A percentile compares a stretch with the other conserved stretches of the same genome.
Evolutionary conservation across 2,888 invertebrate species (phyloP).

Genomic region (Patella caerulea): DNA sequence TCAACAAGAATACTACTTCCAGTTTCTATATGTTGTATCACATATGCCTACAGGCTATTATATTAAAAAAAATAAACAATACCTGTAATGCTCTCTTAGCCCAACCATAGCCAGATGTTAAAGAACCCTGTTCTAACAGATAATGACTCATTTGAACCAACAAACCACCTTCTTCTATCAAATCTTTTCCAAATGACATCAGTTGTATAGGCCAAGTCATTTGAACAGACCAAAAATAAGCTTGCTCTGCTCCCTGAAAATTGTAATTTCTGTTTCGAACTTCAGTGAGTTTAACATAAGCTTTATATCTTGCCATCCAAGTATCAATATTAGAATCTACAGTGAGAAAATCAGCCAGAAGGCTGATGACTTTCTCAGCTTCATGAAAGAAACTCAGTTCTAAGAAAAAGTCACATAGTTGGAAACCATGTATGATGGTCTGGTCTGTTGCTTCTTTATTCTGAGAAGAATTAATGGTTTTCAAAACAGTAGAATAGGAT

Average conservation of each 20-base stretch:
- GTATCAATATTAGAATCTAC: constrained; percentile 54
- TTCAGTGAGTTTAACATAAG: constrained; percentile 60
- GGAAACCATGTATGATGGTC: constrained; percentile 55
- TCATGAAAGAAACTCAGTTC: constrained; percentile 54
- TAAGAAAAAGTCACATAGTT: constrained; percentile 54
- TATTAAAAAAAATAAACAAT: not conserved
- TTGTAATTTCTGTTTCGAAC: constrained; percentile 58
- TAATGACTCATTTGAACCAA: constrained; percentile 54
- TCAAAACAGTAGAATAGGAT: constrained; percentile 52
- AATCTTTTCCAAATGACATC: constrained; percentile 65
- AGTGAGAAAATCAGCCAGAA: constrained; percentile 52
- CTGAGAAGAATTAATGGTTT: constrained; percentile 46
- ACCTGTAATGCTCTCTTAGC: constrained; percentile 61
- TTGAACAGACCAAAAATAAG: constrained; percentile 55
- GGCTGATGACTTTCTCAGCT: constrained; percentile 53
- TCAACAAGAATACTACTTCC: too few relatives aligned
- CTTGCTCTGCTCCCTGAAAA: constrained; percentile 51
- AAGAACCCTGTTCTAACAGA: constrained; percentile 60
- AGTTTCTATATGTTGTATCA: too few relatives aligned
- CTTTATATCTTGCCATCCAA: constrained; percentile 60
- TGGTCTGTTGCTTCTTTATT: constrained; percentile 50
- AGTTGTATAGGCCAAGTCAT: constrained; percentile 59
- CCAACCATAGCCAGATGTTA: constrained; percentile 59
- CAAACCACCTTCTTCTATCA: constrained; percentile 54
- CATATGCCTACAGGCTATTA: too few relatives aligned